These are phyloP conservation scores for Lepidocyrtinus sp. DNA, from an alignment of 2,888 invertebrate genomes.

Conservation along the genomic window DNA sequence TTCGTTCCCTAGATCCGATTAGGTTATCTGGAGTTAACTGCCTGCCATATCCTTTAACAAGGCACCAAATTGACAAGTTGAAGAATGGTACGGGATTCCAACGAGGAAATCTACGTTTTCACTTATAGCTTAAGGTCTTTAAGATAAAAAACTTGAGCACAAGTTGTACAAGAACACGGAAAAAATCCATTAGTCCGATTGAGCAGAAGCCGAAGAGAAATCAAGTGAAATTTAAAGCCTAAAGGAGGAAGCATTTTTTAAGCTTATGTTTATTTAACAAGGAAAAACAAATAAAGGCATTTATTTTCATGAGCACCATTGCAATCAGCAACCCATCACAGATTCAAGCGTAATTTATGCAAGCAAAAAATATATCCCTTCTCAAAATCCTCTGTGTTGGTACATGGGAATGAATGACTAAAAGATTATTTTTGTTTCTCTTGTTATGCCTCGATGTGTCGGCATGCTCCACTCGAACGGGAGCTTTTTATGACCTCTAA, in stretches of 20 bases:
- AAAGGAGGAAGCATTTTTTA: too few species aligned
- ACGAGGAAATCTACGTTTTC: slow-evolving; percentile 29
- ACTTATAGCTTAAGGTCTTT: background rate
- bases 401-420: background rate
- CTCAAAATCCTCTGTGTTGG: background rate
- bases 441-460: background rate
- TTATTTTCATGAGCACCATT: slow-evolving; percentile 1
- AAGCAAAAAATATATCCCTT: background rate
- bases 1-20: slow-evolving; percentile 38
- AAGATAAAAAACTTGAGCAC: slow-evolving; percentile 5
- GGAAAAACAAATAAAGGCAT: slow-evolving; percentile 57
- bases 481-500: slow-evolving; percentile 49
- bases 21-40: background rate
- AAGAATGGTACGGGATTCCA: slow-evolving; percentile 56
- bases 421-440: slow-evolving; percentile 32
- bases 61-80: slow-evolving; percentile 56
- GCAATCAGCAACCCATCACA: slow-evolving; percentile 11
- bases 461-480: background rate
- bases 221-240: slow-evolving; percentile 20
- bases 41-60: slow-evolving; percentile 51
- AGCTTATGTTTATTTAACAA: slow-evolving; percentile 55
- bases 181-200: slow-evolving; percentile 39
- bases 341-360: background rate
- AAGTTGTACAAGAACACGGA: slow-evolving; percentile 19
- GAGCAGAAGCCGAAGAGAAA: slow-evolving; percentile 6